Base-by-base conservation (phyloP, 2,113 vertebrate species). In the Scatophagus argus region DNA sequence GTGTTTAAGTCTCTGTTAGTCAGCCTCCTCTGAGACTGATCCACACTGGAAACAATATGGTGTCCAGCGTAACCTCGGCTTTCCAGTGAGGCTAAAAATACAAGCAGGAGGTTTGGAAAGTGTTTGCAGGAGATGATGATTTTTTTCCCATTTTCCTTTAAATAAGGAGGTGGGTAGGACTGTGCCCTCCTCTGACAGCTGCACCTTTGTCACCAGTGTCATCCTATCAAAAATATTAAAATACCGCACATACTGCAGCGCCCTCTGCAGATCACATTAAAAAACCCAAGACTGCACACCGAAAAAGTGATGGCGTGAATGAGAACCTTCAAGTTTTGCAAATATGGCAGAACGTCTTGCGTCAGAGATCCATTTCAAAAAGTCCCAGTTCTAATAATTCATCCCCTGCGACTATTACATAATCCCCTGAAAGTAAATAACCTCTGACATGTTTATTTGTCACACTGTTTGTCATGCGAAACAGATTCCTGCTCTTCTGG, bases 1-100 rank as follows among this genome's bases (percentile, higher is more conserved):
- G 55, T 87, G 88, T 88, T 85, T 59, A 9, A 66, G 16, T 32
- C 31, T 66, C 44, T 41, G 63, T 79, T 83, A 34, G 62, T 82
- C 79, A 71, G 51, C 66, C 32, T 74, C 61, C 49, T 32, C 29
- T 17, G 59, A 51, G 51, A 59, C 58, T 8, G 54, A 74, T 8
- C 9, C 12, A 76, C 44, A 25, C 29, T 12, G 54, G 79, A 80
- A 79, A 83, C 58, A 66, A 10, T 7, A 27, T 43, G 62, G 61
- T 47, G 61, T 60, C 70, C 60, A 65, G 41, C 59, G 39, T 6
- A 4, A 54, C 49, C 19, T 13, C 17, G 5, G 62, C n/a, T 59
- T 73, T 60, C 74, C 68, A 74, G 34, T 10, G 0, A 23, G 43
- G 63, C 36, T 78, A 73, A 68, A 84, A 87, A 83, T 80, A 83